A percentile compares a stretch with the other conserved stretches of the same genome.
phyloP scores from a whole-genome alignment of 1,140 invertebrate species.

The Rhopalosiphum maidis region DNA sequence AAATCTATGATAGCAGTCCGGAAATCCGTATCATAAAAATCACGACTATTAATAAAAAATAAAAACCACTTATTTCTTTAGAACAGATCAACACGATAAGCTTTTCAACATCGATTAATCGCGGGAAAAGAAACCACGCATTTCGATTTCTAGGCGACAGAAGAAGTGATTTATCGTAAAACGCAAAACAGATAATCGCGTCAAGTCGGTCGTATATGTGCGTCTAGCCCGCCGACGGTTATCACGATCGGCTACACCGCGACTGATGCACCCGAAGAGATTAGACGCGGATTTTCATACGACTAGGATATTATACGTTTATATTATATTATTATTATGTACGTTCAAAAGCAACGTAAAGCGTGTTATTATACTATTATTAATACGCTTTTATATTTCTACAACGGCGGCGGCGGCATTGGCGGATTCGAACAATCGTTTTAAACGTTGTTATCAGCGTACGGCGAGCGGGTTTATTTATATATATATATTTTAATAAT shows the following conservation, averaged over 20 bases:
- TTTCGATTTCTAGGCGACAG: neutral
- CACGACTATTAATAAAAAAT: too few relatives aligned
- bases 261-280: neutral
- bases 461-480: neutral
- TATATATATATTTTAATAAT: too few relatives aligned
- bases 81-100: neutral
- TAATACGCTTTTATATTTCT: too few relatives aligned
- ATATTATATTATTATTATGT: neutral
- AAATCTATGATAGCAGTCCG: too few relatives aligned
- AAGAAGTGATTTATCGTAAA: slow-evolving; percentile 12
- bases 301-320: neutral
- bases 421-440: neutral
- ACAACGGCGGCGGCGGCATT: too few relatives aligned
- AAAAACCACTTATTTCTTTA: too few relatives aligned
- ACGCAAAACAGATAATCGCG: neutral
- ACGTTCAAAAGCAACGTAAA: neutral
- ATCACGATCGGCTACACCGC: neutral
- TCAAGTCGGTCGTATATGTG: neutral
- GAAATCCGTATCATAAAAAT: too few relatives aligned
- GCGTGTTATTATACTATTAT: too few relatives aligned
- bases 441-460: neutral
- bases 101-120: neutral
- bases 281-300: neutral
- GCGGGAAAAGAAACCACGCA: neutral
- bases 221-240: neutral